Conservation (phyloP, 1,140 invertebrate genomes). For the Galendromus occidentalis region DNA sequence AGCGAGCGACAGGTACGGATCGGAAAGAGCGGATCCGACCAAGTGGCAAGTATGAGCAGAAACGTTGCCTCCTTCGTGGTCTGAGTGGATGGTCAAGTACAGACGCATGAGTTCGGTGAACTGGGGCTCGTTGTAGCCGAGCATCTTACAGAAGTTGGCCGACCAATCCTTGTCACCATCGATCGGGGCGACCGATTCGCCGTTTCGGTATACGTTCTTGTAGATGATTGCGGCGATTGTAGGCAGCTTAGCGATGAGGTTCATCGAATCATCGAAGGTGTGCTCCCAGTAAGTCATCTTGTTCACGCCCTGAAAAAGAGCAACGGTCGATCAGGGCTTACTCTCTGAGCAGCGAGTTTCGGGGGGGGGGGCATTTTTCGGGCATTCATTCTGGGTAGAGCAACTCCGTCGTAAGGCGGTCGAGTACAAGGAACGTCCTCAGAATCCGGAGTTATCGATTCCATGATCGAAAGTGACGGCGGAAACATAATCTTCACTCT, state of each 20-base stretch:
- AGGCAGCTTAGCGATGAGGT: conserved; percentile 40
- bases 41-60: conserved; percentile 39
- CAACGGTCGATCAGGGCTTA: too few relatives aligned
- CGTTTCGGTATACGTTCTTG: conserved; percentile 37
- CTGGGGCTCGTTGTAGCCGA: conserved; percentile 35
- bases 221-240: conserved; percentile 40
- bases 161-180: conserved; percentile 39
- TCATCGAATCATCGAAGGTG: conserved; percentile 38
- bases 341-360: too few relatives aligned
- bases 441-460: too few relatives aligned
- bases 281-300: conserved; percentile 39
- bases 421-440: too few relatives aligned
- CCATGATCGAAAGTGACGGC: too few relatives aligned
- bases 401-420: too few relatives aligned
- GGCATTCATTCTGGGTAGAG: too few relatives aligned
- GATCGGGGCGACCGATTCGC: conserved; percentile 33
- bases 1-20: conserved; percentile 39
- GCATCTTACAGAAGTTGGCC: conserved; percentile 37
- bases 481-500: too few relatives aligned
- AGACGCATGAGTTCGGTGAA: conserved; percentile 39
- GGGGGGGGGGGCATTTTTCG: too few relatives aligned
- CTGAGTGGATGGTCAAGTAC: conserved; percentile 40
- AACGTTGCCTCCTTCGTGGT: conserved; percentile 40
- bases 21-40: conserved; percentile 38
- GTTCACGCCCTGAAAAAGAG: conserved; percentile 27